Evolutionary conservation across 2,113 vertebrate species (phyloP).

Genomic region (Poecilia latipinna): DNA sequence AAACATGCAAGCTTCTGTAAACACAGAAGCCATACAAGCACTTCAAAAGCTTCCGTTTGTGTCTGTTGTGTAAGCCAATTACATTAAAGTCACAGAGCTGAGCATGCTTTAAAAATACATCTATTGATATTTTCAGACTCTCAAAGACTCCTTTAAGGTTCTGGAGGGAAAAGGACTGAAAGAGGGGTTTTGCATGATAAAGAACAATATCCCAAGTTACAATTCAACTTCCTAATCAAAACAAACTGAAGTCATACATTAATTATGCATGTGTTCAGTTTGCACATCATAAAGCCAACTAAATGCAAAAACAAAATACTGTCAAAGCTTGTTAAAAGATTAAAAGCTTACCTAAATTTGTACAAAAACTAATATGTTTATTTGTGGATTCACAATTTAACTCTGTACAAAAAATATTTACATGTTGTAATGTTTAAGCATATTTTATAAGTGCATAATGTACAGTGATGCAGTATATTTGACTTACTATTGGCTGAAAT

Average conservation of each 20-base stretch:
- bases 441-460: too few species aligned
- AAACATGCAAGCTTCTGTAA: background rate
- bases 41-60: conserved; percentile 1
- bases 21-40: background rate
- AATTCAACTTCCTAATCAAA: conserved; percentile 5
- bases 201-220: conserved; percentile 2
- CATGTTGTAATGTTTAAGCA: too few species aligned
- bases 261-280: background rate
- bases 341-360: background rate
- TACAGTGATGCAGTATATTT: too few species aligned
- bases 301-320: background rate
- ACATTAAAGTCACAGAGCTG: background rate
- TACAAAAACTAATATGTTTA: background rate
- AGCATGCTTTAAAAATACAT: background rate
- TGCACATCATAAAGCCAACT: background rate
- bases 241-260: conserved; percentile 9
- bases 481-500: too few species aligned
- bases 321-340: conserved; percentile 2
- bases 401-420: too few species aligned
- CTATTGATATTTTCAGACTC: conserved; percentile 1
- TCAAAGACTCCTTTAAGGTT: background rate
- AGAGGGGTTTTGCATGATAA: background rate
- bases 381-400: background rate
- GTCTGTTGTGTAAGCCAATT: background rate
- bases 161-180: background rate